Conservation (phyloP, 2,797 vertebrate species). For the Macropodus opercularis region DNA sequence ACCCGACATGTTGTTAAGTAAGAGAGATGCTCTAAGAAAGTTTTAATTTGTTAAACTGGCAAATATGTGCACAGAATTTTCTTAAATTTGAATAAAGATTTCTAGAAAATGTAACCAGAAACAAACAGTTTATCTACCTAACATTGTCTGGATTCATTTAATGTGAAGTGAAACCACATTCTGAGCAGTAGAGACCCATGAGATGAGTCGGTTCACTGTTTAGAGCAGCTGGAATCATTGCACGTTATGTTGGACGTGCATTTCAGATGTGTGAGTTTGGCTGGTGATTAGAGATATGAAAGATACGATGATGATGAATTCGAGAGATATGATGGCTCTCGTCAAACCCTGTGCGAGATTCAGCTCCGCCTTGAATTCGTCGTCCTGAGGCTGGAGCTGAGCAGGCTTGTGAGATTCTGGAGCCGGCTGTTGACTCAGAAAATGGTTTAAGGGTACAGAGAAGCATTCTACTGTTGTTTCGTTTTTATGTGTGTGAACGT, state of each 20-base stretch:
- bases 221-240: too few species aligned
- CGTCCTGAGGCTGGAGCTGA: slow-evolving; percentile 30
- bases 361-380: slow-evolving; percentile 45
- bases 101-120: too few species aligned
- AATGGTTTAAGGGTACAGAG: slow-evolving; percentile 29
- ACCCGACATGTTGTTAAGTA: neutral
- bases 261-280: slow-evolving; percentile 28
- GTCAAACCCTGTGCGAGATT: slow-evolving; percentile 46
- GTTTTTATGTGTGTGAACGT: slow-evolving; percentile 31
- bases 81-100: too few species aligned
- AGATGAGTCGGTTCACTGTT: too few species aligned
- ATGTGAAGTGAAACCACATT: too few species aligned
- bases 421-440: slow-evolving; percentile 17
- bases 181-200: too few species aligned
- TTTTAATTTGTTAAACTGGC: neutral
- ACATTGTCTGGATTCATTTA: too few species aligned
- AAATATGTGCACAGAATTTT: neutral
- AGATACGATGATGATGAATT: too few species aligned
- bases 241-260: too few species aligned
- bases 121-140: neutral
- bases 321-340: too few species aligned
- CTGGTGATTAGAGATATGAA: slow-evolving; percentile 43
- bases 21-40: neutral
- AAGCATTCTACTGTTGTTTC: slow-evolving; percentile 26
- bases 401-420: slow-evolving; percentile 31